phyloP scores from a whole-genome alignment of 1,140 invertebrate genomes.

The Lasioglossum albipes region DNA sequence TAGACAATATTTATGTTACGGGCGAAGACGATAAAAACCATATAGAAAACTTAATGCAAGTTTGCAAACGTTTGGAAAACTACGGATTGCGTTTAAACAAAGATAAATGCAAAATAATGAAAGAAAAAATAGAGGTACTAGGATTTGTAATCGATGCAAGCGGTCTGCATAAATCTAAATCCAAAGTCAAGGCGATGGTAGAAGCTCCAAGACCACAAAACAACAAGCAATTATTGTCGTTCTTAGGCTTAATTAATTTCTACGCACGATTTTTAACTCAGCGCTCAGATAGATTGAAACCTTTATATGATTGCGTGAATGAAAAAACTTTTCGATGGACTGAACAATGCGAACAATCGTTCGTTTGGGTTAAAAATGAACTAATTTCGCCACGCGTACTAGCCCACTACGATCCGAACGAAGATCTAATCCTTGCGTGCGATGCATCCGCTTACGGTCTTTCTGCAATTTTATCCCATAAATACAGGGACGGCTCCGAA shows the following conservation, averaged over 20 bases:
- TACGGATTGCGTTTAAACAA: conserved; percentile 54
- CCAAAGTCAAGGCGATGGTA: conserved; percentile 33
- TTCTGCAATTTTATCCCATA: conserved; percentile 38
- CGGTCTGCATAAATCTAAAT: conserved; percentile 37
- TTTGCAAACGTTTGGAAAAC: conserved; percentile 42
- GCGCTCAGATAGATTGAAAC: conserved; percentile 40
- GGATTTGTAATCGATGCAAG: conserved; percentile 13
- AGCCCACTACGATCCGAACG: conserved; percentile 53
- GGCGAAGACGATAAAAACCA: conserved; percentile 46
- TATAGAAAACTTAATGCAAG: conserved; percentile 4
- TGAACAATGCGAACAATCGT: conserved; percentile 44
- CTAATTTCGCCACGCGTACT: conserved; percentile 60
- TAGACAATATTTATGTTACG: conserved; percentile 68
- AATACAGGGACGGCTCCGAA: conserved; percentile 52
- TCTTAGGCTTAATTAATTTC: conserved; percentile 32
- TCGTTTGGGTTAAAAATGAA: conserved; percentile 60
- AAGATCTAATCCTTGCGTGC: conserved; percentile 47
- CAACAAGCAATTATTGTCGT: conserved; percentile 26
- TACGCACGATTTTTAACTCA: conserved; percentile 42
- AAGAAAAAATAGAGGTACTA: conserved; percentile 21
- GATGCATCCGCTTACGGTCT: conserved; percentile 52
- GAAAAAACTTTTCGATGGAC: conserved; percentile 49
- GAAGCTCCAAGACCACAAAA: conserved; percentile 37
- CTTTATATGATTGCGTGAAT: conserved; percentile 44
- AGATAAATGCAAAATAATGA: conserved; percentile 49